Percentiles rank a stretch among this genome's conserved stretches.
These are phyloP conservation scores for Drosophila biarmipes DNA, from an alignment of 1,140 invertebrate species.

Conservation along the genomic window DNA sequence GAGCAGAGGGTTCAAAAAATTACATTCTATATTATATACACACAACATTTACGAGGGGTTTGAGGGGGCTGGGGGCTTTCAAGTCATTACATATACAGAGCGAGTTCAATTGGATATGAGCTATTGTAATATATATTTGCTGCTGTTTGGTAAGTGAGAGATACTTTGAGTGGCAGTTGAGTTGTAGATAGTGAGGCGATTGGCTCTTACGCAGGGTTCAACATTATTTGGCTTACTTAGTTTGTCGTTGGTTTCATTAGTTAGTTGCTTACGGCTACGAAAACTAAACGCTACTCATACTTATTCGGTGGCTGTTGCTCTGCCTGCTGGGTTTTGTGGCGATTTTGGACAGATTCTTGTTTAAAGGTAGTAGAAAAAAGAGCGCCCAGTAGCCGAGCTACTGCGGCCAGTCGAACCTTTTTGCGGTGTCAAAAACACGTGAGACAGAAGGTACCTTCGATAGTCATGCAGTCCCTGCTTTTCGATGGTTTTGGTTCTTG, in stretches of 20 bases:
- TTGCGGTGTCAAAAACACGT: constrained; percentile 81
- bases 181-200: constrained; percentile 68
- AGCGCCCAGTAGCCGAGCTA: constrained; percentile 68
- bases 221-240: constrained; percentile 46
- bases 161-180: constrained; percentile 73
- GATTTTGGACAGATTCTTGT: constrained; percentile 85
- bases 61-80: constrained; percentile 17
- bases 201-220: constrained; percentile 64
- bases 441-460: constrained; percentile 38
- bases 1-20: constrained; percentile 49
- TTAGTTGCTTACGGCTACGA: constrained; percentile 45
- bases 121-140: constrained; percentile 57
- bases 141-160: constrained; percentile 69
- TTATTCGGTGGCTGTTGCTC: constrained; percentile 32
- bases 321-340: constrained; percentile 40
- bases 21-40: constrained; percentile 49
- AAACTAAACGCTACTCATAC: constrained; percentile 64
- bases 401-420: constrained; percentile 80
- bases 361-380: constrained; percentile 84
- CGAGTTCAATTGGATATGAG: constrained; percentile 83
- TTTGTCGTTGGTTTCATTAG: constrained; percentile 41
- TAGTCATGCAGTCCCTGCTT: constrained; percentile 19
- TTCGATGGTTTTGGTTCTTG: constrained; percentile 17
- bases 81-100: constrained; percentile 69
- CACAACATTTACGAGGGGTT: constrained; percentile 44